Evolutionary conservation across 2,113 vertebrate genomes (phyloP).

Genomic region (Verasper variegatus): DNA sequence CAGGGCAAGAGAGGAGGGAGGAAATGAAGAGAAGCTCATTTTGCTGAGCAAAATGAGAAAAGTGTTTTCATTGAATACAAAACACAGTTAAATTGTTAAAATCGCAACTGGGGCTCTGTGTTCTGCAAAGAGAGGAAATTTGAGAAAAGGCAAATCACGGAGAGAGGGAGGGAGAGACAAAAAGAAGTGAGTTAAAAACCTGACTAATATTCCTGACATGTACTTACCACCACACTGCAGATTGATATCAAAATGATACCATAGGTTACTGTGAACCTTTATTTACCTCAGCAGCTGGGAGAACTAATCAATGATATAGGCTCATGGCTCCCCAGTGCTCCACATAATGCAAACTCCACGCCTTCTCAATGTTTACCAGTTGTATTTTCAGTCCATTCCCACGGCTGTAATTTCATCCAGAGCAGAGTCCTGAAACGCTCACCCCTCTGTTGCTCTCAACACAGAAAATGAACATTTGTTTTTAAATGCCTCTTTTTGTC

Average conservation of each 20-base stretch:
- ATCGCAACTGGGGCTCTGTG: neutral
- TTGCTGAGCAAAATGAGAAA: constrained; percentile 17
- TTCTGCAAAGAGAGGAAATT: neutral
- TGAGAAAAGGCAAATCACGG: neutral
- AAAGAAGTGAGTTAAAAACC: neutral
- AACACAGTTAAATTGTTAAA: neutral
- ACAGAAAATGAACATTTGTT: no score
- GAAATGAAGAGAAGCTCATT: constrained; percentile 10
- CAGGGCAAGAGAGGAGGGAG: neutral
- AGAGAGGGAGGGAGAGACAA: neutral
- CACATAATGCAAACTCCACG: neutral
- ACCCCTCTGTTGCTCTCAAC: neutral
- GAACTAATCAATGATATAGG: neutral
- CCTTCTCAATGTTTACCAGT: neutral
- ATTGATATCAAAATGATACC: no score
- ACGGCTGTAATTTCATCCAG: neutral
- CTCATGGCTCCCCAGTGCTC: neutral
- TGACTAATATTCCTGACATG: neutral
- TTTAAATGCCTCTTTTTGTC: no score
- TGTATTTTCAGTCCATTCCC: neutral
- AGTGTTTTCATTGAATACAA: constrained; percentile 8
- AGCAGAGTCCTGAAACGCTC: neutral
- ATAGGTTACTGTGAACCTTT: neutral
- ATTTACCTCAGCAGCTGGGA: neutral
- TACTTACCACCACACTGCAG: neutral